A percentile compares a stretch with the other conserved stretches of the same genome.
Conservation (phyloP, 1,140 invertebrate genomes). For the Drosophila repleta region DNA sequence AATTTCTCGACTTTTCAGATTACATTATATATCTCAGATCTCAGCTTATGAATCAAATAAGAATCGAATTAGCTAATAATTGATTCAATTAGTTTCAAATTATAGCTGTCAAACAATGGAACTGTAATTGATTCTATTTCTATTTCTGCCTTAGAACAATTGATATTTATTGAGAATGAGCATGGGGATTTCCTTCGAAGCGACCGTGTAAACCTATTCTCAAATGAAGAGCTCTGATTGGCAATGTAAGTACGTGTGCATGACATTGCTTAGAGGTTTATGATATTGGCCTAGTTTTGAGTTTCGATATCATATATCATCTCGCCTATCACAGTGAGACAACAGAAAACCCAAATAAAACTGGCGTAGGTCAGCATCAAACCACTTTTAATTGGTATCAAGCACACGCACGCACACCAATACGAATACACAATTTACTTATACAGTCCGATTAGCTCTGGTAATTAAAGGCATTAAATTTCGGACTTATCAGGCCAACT, state of each 20-base stretch:
- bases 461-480: slow-evolving; percentile 26
- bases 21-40: not conserved
- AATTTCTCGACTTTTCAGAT: not conserved
- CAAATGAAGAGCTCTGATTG: slow-evolving; percentile 26
- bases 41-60: slow-evolving; percentile 11
- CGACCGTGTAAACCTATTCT: not conserved
- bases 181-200: not conserved
- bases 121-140: slow-evolving; percentile 8
- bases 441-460: slow-evolving; percentile 7
- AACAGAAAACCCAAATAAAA: slow-evolving; percentile 29
- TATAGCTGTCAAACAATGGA: slow-evolving; percentile 24
- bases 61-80: slow-evolving; percentile 9
- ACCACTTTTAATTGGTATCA: slow-evolving; percentile 41
- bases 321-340: slow-evolving; percentile 16
- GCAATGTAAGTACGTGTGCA: not conserved
- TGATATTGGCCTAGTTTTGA: slow-evolving; percentile 41
- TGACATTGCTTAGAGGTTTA: slow-evolving; percentile 3
- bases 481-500: slow-evolving; percentile 24
- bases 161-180: slow-evolving; percentile 6
- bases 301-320: slow-evolving; percentile 26
- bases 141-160: slow-evolving; percentile 15
- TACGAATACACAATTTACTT: not conserved
- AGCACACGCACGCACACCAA: slow-evolving; percentile 1
- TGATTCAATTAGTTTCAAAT: slow-evolving; percentile 36
- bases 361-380: slow-evolving; percentile 70